Conservation (phyloP, 2,797 vertebrate genomes). For the Pitangus sulphuratus region DNA sequence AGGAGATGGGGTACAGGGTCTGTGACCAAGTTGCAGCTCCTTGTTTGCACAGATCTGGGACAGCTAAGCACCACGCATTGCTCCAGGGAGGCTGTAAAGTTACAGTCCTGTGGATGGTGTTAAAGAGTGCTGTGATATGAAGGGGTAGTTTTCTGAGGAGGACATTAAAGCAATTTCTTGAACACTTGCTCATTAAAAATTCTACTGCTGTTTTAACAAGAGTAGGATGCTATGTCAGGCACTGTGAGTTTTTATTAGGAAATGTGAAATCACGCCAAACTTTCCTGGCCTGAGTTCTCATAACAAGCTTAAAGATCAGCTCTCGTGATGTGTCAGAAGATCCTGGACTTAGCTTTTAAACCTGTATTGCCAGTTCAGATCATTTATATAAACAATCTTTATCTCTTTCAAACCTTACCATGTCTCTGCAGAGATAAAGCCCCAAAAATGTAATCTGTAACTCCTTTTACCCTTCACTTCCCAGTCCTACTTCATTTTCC, state of each 20-base stretch:
- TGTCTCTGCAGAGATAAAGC: background rate
- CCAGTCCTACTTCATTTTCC: background rate
- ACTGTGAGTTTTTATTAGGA: slow-evolving; percentile 1
- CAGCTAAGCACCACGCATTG: background rate
- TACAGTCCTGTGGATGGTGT: background rate
- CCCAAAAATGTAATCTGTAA: background rate
- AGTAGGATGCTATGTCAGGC: slow-evolving; percentile 7
- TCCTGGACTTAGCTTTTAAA: slow-evolving; percentile 6
- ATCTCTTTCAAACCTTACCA: background rate
- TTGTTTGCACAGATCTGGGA: background rate
- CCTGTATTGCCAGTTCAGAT: background rate
- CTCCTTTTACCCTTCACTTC: background rate
- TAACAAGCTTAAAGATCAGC: background rate
- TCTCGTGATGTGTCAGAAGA: slow-evolving; percentile 8
- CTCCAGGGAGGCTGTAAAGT: background rate
- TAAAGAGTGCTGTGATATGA: background rate
- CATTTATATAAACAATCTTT: background rate
- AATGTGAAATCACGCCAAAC: background rate
- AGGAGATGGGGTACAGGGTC: background rate
- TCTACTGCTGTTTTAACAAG: slow-evolving; percentile 32
- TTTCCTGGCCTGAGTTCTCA: background rate
- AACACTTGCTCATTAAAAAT: slow-evolving; percentile 29
- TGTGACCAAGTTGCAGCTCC: background rate
- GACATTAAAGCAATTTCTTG: slow-evolving; percentile 11
- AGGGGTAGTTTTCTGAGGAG: background rate